Conservation (phyloP, 2,888 invertebrate genomes). For the Drosophila monieri region DNA sequence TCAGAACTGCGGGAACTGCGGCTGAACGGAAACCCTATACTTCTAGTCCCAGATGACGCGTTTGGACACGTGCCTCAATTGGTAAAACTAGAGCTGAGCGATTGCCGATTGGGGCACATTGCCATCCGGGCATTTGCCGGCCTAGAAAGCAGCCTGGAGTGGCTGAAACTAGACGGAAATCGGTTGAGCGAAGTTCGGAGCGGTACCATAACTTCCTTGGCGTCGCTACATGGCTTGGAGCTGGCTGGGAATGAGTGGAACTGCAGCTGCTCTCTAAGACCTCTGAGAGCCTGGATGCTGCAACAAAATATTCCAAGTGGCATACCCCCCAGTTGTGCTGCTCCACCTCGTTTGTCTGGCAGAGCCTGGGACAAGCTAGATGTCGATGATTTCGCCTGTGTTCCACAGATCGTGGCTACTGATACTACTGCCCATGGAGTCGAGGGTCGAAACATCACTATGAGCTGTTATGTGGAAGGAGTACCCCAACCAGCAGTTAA, state of each 20-base stretch:
- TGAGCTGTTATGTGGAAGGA: conserved; percentile 89
- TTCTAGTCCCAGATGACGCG: conserved; percentile 88
- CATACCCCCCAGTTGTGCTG: conserved; percentile 88
- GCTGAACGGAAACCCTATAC: conserved; percentile 90
- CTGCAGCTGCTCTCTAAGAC: conserved; percentile 90
- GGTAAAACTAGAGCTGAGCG: conserved; percentile 89
- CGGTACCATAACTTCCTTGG: conserved; percentile 88
- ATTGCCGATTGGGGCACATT: conserved; percentile 88
- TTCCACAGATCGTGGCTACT: conserved; percentile 88
- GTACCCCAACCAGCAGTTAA: conserved; percentile 89
- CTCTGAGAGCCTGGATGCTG: conserved; percentile 91
- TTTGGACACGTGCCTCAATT: conserved; percentile 88
- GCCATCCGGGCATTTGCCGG: conserved; percentile 90
- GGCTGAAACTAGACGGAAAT: conserved; percentile 91
- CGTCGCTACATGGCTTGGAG: conserved; percentile 90
- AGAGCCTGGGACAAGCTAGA: conserved; percentile 91
- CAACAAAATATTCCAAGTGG: conserved; percentile 90
- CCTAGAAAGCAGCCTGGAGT: conserved; percentile 89
- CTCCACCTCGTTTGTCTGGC: conserved; percentile 87
- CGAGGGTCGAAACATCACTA: conserved; percentile 90
- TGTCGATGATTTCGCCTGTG: conserved; percentile 92
- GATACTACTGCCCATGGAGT: conserved; percentile 87
- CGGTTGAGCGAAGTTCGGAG: conserved; percentile 88
- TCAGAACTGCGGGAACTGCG: conserved; percentile 90
- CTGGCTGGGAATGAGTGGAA: conserved; percentile 93